Percentiles rank a stretch among this genome's conserved stretches.
Conservation (phyloP, 2,113 vertebrate genomes). For the Poecilia latipinna region DNA sequence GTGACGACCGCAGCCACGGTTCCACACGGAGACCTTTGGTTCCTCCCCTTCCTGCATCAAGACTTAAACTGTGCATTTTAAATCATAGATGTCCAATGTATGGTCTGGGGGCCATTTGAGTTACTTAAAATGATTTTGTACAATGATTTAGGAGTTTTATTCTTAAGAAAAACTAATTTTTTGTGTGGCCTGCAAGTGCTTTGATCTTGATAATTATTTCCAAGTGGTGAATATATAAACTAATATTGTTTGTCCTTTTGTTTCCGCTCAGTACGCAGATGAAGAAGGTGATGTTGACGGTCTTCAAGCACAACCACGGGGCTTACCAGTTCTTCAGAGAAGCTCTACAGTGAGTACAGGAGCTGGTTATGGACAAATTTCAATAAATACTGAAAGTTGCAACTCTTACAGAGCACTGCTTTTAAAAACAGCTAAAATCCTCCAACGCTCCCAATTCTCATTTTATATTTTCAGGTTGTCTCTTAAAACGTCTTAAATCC, state of each 20-base stretch:
- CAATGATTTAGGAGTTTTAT: not conserved
- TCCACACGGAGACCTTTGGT: no score
- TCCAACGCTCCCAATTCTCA: no score
- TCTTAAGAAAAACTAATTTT: not conserved
- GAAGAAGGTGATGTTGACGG: slow-evolving; percentile 96
- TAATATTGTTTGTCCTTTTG: not conserved
- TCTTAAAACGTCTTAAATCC: no score
- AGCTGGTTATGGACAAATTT: not conserved
- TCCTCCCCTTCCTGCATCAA: no score
- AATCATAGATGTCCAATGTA: no score
- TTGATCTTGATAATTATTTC: no score
- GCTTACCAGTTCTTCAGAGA: slow-evolving; percentile 96
- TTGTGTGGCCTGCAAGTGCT: no score
- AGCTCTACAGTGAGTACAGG: slow-evolving; percentile 89
- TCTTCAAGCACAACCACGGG: slow-evolving; percentile 95
- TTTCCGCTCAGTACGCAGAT: slow-evolving; percentile 86
- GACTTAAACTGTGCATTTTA: no score
- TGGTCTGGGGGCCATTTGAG: no score
- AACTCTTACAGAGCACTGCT: not conserved
- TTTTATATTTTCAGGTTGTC: no score
- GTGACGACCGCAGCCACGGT: slow-evolving; percentile 61
- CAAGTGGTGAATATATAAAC: not conserved
- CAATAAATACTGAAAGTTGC: not conserved
- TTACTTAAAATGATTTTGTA: no score
- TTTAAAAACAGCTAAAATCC: no score